These are phyloP conservation scores for Paralichthys olivaceus DNA, from an alignment of 2,113 vertebrate species.

Conservation along the genomic window DNA sequence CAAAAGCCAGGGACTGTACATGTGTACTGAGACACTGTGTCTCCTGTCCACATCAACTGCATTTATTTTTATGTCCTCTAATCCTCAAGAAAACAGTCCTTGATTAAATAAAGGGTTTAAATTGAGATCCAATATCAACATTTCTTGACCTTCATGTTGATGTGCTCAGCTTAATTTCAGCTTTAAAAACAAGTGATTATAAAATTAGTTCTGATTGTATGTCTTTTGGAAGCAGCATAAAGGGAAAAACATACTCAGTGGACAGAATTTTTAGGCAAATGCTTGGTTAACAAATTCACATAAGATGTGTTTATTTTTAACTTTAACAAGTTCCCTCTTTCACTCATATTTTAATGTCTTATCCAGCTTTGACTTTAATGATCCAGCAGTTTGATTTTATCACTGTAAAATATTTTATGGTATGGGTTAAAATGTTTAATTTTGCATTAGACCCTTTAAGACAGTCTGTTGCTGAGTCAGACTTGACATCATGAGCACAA, in stretches of 20 bases:
- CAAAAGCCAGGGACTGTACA: conserved; percentile 29
- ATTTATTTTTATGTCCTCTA: conserved; percentile 10
- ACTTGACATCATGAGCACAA: too few relatives aligned
- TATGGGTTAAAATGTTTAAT: too few relatives aligned
- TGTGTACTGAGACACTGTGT: conserved; percentile 38
- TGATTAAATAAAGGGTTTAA: conserved; percentile 30
- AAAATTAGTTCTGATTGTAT: conserved; percentile 21
- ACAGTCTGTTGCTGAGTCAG: too few relatives aligned
- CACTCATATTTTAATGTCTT: too few relatives aligned
- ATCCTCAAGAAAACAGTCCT: conserved; percentile 24
- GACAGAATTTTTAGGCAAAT: conserved; percentile 5
- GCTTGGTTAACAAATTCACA: conserved; percentile 1
- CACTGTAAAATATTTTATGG: too few relatives aligned
- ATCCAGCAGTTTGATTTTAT: too few relatives aligned
- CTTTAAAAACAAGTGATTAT: conserved; percentile 20
- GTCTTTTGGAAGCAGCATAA: conserved; percentile 22
- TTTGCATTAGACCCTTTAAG: too few relatives aligned
- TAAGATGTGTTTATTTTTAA: not conserved
- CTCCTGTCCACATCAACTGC: conserved; percentile 22
- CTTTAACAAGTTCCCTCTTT: too few relatives aligned
- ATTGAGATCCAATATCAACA: conserved; percentile 9
- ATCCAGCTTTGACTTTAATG: too few relatives aligned
- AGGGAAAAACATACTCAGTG: not conserved
- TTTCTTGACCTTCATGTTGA: conserved; percentile 27
- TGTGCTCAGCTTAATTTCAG: conserved; percentile 8